Conservation (phyloP, 2,797 vertebrate species). For the Lophotriccus pileatus region DNA sequence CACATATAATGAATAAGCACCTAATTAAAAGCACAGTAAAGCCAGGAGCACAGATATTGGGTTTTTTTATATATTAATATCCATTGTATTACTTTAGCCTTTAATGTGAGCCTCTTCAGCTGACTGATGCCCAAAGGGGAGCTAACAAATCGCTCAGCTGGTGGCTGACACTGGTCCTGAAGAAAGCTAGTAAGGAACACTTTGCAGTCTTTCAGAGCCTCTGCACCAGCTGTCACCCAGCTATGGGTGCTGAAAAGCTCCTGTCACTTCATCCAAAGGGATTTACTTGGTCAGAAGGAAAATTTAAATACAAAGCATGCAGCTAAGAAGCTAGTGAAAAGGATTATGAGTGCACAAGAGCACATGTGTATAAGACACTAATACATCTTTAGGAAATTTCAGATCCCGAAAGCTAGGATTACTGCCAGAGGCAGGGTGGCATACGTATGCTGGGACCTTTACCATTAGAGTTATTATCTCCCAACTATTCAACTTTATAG, state of each 20-base stretch:
- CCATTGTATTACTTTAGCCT: slow-evolving; percentile 77
- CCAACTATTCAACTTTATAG: slow-evolving; percentile 79
- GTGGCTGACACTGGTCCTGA: slow-evolving; percentile 82
- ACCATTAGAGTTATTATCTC: slow-evolving; percentile 81
- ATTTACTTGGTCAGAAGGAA: slow-evolving; percentile 88
- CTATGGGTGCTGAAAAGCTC: slow-evolving; percentile 91
- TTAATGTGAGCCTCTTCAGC: slow-evolving; percentile 79
- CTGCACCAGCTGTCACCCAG: slow-evolving; percentile 96
- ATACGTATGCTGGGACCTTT: slow-evolving; percentile 75
- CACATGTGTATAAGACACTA: slow-evolving; percentile 93
- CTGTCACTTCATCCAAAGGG: slow-evolving; percentile 93
- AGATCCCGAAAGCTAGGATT: slow-evolving; percentile 88
- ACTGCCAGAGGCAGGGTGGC: slow-evolving; percentile 79
- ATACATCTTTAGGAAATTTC: slow-evolving; percentile 91
- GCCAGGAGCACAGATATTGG: slow-evolving; percentile 71
- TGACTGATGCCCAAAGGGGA: slow-evolving; percentile 79
- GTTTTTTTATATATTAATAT: slow-evolving; percentile 70
- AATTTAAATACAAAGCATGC: slow-evolving; percentile 90
- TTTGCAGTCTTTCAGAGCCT: slow-evolving; percentile 88
- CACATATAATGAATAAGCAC: slow-evolving; percentile 70
- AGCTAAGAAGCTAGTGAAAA: slow-evolving; percentile 88
- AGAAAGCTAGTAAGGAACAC: slow-evolving; percentile 80
- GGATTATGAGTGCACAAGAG: slow-evolving; percentile 86
- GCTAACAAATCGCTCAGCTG: slow-evolving; percentile 83
- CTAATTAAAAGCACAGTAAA: slow-evolving; percentile 74